These are phyloP conservation scores for Caenorhabditis sp. DNA, from an alignment of 2,888 invertebrate genomes.

Conservation along the genomic window DNA sequence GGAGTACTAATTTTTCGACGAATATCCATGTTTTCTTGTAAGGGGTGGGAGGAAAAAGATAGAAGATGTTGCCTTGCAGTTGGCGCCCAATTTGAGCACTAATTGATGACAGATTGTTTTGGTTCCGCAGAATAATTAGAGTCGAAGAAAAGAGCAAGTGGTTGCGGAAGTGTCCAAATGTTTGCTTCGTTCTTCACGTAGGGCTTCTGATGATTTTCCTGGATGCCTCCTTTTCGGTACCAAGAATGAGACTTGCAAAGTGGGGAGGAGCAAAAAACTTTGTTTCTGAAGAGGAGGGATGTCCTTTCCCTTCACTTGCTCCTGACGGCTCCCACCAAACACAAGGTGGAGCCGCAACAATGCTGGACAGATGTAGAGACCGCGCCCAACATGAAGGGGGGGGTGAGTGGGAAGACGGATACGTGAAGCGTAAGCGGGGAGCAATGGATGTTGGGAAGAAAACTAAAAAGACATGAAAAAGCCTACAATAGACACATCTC, in stretches of 20 bases:
- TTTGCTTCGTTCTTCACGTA: constrained; percentile 11
- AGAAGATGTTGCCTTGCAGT: constrained; percentile 1
- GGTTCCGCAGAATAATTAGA: constrained; percentile 51
- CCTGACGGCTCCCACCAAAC: constrained; percentile 42
- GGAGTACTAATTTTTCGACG: constrained; percentile 75
- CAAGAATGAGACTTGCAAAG: constrained; percentile 32
- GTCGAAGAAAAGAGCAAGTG: constrained; percentile 18
- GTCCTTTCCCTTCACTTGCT: constrained; percentile 40
- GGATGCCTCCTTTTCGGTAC: constrained; percentile 8
- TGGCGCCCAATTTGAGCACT: constrained; percentile 43
- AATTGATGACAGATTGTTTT: constrained; percentile 60
- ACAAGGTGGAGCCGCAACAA: constrained; percentile 54
- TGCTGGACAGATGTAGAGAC: constrained; percentile 24
- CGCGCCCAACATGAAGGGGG: constrained; percentile 3
- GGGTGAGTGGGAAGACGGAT: constrained; percentile 50
- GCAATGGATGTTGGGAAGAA: not conserved
- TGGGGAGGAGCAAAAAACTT: constrained; percentile 45
- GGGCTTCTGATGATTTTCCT: constrained; percentile 9
- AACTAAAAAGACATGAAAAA: constrained; percentile 2
- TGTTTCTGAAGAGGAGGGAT: constrained; percentile 39
- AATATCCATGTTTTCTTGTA: constrained; percentile 62
- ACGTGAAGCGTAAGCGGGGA: constrained; percentile 53
- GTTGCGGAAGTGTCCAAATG: constrained; percentile 7
- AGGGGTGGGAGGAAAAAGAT: not conserved
- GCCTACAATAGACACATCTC: constrained; percentile 56